Conservation (phyloP, 2,113 vertebrate genomes). For the Microcebus griseorufus region DNA sequence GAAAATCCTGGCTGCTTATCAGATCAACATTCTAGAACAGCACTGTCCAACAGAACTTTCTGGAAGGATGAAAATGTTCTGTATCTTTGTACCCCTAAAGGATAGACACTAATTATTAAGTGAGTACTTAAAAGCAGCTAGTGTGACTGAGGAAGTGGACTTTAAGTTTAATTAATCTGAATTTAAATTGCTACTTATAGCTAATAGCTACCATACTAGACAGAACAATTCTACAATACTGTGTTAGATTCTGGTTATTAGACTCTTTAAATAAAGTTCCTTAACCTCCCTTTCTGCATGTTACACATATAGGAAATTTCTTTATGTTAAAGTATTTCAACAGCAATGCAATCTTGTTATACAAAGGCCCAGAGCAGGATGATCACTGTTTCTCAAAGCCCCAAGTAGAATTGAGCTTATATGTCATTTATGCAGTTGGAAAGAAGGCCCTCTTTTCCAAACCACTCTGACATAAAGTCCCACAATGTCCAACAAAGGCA, state of each 20-base stretch:
- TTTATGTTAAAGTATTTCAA: neutral
- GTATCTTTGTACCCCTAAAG: neutral
- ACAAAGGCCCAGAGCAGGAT: neutral
- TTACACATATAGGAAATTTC: neutral
- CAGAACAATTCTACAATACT: slow-evolving; percentile 18
- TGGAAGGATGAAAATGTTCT: neutral
- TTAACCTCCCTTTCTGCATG: slow-evolving; percentile 7
- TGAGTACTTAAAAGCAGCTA: neutral
- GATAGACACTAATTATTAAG: neutral
- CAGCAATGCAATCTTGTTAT: slow-evolving; percentile 4
- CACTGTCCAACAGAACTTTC: neutral
- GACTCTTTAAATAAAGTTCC: slow-evolving; percentile 29
- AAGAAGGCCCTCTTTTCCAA: slow-evolving; percentile 21
- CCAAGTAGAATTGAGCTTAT: neutral
- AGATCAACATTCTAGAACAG: neutral
- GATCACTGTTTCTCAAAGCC: neutral
- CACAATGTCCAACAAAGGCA: neutral
- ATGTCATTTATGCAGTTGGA: neutral
- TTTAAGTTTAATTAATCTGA: slow-evolving; percentile 5
- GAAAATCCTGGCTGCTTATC: neutral
- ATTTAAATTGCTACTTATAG: slow-evolving; percentile 12
- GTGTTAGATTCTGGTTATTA: slow-evolving; percentile 8
- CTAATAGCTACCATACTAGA: neutral
- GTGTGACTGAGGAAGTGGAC: neutral
- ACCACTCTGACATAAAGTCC: neutral